Base-by-base conservation (phyloP, 2,113 vertebrate genomes). In the Alethe castanea region DNA sequence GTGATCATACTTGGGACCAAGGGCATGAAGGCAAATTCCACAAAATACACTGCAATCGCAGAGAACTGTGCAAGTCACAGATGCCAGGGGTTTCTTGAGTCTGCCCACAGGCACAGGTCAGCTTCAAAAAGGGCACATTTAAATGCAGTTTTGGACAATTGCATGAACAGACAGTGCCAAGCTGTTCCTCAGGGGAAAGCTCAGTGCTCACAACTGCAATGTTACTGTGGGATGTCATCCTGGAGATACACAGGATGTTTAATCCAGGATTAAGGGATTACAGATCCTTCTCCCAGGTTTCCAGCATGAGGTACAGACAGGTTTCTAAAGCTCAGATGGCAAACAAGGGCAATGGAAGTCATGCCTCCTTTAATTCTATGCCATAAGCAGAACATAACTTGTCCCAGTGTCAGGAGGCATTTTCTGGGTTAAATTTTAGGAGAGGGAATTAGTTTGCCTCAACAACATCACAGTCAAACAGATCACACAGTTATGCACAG, bases 181-280 rank as follows among this genome's bases (percentile, higher is more conserved):
- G 47, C 1, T 53, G 23, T 48, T 44, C 62, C 77, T 70, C 22
- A 5, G 59, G 47, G 52, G 16, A 28, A 67, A 80, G 9, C 47
- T 88, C 82, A 45, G 71, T n/a, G n/a, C 72, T 83, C 73, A 59
- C 19, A 69, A 69, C 64, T 22, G 35, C 66, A 72, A 4, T 33
- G 61, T 15, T 59, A 84, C 76, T 11, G 20, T 6, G 42, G 45
- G 84, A 66, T 77, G 36, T 84, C 73, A 86, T 53, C 73, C 70
- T 48, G 42, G 80, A 93, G 76, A 86, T 70, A 87, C 5, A 16
- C 53, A 62, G 70, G 38, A 42, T 73, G 33, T 12, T 87, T 92
- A 94, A 97, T 92, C 91, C 70, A 29, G 89, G 84, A 92, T 94
- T 93, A 94, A 94, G 70, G 86, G 70, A 93, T 92, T 93, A 86